These are phyloP conservation scores for Passer montanus DNA, from an alignment of 2,113 vertebrate genomes.

Conservation along the genomic window DNA sequence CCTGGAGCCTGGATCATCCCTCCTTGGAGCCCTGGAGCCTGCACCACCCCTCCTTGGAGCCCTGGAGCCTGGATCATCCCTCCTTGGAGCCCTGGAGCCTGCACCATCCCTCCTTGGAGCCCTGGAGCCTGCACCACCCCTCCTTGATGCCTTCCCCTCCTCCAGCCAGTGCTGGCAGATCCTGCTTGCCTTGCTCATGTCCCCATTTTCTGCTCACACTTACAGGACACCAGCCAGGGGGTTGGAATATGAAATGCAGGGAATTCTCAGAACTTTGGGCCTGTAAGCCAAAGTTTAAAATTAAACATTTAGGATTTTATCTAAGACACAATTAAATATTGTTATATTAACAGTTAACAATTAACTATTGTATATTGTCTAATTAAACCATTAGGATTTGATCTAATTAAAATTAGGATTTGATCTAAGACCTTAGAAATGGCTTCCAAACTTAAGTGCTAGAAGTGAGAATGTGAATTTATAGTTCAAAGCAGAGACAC, in stretches of 20 bases:
- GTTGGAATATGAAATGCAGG: neutral
- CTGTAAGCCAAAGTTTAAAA: neutral
- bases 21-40: too few relatives aligned
- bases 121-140: too few relatives aligned
- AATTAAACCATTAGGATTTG: too few relatives aligned
- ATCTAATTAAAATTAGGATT: neutral
- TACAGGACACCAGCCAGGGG: neutral
- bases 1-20: too few relatives aligned
- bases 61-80: too few relatives aligned
- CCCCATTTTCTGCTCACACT: neutral
- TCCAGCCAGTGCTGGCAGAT: accelerated
- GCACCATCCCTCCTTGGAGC: too few relatives aligned
- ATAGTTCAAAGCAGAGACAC: neutral
- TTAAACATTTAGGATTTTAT: neutral
- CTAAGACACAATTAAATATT: neutral
- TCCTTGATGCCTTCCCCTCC: neutral
- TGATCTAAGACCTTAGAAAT: neutral
- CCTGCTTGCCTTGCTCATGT: neutral
- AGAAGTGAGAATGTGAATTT: neutral
- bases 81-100: too few relatives aligned
- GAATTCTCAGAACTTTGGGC: neutral
- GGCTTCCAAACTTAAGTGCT: neutral
- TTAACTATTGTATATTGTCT: too few relatives aligned
- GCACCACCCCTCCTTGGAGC: too few relatives aligned
- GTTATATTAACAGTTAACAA: too few relatives aligned